Percentiles rank a stretch among this genome's conserved stretches.
phyloP scores from a whole-genome alignment of 2,113 vertebrate genomes.

The Scomber japonicus region DNA sequence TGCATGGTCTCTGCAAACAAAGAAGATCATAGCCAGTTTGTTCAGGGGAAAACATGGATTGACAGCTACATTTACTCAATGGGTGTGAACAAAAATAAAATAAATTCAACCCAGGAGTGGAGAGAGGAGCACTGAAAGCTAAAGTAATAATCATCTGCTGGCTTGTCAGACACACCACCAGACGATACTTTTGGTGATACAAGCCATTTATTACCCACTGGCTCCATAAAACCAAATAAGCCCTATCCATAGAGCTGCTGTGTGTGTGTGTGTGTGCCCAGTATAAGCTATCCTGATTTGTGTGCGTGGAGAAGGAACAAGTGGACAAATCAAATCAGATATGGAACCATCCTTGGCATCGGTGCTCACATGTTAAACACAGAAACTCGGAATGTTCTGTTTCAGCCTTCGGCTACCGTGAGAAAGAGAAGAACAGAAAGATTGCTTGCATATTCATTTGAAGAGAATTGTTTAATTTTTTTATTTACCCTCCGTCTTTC shows the following conservation, averaged over 20 bases:
- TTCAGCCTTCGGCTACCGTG: slow-evolving; percentile 28
- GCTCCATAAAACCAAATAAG: slow-evolving; percentile 72
- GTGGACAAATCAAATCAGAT: slow-evolving; percentile 47
- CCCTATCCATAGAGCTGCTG: slow-evolving; percentile 31
- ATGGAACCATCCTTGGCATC: slow-evolving; percentile 24
- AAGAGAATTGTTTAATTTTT: slow-evolving; percentile 48
- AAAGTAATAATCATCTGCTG: slow-evolving; percentile 69
- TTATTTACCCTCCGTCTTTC: slow-evolving; percentile 46
- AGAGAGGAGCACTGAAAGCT: slow-evolving; percentile 50
- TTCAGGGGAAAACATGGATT: slow-evolving; percentile 29
- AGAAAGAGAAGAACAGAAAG: slow-evolving; percentile 44
- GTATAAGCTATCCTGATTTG: slow-evolving; percentile 23
- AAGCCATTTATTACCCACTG: slow-evolving; percentile 58
- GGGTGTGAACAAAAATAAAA: slow-evolving; percentile 42
- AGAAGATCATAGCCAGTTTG: slow-evolving; percentile 16
- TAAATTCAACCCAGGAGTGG: slow-evolving; percentile 25
- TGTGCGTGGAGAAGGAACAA: slow-evolving; percentile 25
- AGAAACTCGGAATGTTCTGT: slow-evolving; percentile 49
- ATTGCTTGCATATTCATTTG: slow-evolving; percentile 58
- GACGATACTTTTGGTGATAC: slow-evolving; percentile 48
- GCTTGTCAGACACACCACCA: slow-evolving; percentile 47
- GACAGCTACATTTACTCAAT: slow-evolving; percentile 36
- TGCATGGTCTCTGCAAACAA: slow-evolving; percentile 42
- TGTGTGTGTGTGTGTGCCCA: not conserved
- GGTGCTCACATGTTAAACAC: slow-evolving; percentile 32